Percentiles rank a stretch among this genome's conserved stretches.
These are phyloP conservation scores for Furnarius figulus DNA, from an alignment of 2,113 vertebrate species.

Conservation along the genomic window DNA sequence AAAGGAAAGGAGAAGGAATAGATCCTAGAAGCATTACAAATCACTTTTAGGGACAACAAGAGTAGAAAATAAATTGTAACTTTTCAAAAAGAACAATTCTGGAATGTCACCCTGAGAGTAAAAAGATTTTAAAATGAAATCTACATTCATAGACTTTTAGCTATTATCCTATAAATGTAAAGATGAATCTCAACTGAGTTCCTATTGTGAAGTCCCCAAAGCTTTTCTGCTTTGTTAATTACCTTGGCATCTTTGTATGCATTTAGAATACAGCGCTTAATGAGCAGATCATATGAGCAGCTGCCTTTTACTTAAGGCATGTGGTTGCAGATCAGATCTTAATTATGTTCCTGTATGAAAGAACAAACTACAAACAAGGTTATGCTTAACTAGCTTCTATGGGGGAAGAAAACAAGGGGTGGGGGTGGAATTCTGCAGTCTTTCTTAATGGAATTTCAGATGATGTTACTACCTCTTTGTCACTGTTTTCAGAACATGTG, in stretches of 20 bases:
- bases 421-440: background rate
- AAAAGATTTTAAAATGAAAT: conserved; percentile 10
- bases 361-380: conserved; percentile 22
- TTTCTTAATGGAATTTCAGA: background rate
- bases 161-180: conserved; percentile 4
- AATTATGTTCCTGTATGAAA: conserved; percentile 44
- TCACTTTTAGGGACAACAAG: background rate
- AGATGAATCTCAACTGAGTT: background rate
- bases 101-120: background rate
- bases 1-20: background rate
- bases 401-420: background rate
- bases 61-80: background rate
- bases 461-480: background rate
- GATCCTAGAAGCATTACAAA: background rate
- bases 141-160: background rate
- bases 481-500: background rate
- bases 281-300: conserved; percentile 53
- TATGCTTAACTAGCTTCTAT: background rate
- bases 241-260: conserved; percentile 23
- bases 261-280: conserved; percentile 36
- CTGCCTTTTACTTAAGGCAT: conserved; percentile 58
- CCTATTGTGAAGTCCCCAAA: background rate
- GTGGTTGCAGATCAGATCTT: conserved; percentile 28
- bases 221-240: conserved; percentile 49
- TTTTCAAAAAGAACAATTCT: background rate